Conservation (phyloP, 2,113 vertebrate genomes). For the Marcusenius ussheri region DNA sequence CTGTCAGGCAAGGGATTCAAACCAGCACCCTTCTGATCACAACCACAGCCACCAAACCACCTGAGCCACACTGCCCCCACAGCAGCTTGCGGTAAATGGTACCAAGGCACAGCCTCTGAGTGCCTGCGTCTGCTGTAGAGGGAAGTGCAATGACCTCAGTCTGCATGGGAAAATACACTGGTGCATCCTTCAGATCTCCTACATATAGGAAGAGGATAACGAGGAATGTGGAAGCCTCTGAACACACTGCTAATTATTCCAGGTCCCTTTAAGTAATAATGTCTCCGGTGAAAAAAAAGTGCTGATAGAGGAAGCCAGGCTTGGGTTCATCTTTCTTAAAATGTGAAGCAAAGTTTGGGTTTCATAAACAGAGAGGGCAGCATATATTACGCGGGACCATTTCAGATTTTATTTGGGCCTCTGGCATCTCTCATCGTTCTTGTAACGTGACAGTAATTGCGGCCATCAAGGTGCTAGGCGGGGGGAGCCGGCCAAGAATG, state of each 20-base stretch:
- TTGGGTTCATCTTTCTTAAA: constrained; percentile 74
- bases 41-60: not conserved
- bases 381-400: constrained; percentile 95
- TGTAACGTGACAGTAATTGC: constrained; percentile 92
- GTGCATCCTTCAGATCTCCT: not conserved
- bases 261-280: constrained; percentile 49
- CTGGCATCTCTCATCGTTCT: constrained; percentile 87
- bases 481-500: constrained; percentile 67
- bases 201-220: not conserved
- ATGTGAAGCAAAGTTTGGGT: constrained; percentile 76
- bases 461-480: constrained; percentile 87
- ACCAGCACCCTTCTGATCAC: not conserved
- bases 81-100: not conserved
- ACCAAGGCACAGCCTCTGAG: not conserved
- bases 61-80: not conserved
- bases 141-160: not conserved
- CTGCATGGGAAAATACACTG: not conserved
- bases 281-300: constrained; percentile 46
- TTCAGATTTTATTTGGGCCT: constrained; percentile 96
- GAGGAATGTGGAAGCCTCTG: not conserved
- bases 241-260: constrained; percentile 56
- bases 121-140: not conserved
- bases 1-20: not conserved
- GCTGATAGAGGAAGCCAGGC: constrained; percentile 48
- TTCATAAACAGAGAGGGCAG: constrained; percentile 87